phyloP scores from a whole-genome alignment of 2,888 invertebrate genomes.

The Apotomis turbidana region DNA sequence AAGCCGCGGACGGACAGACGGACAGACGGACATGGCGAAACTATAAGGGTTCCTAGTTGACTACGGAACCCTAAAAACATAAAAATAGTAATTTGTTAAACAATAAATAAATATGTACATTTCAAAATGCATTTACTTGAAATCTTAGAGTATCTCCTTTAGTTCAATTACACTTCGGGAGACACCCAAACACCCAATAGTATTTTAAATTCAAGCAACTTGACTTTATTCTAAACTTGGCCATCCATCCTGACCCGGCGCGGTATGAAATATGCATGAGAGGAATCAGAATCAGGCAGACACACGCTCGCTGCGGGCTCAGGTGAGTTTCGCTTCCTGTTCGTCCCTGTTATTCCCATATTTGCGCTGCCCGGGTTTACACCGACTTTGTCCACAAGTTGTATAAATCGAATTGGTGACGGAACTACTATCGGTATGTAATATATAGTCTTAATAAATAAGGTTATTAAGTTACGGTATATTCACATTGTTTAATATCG shows the following conservation, averaged over 20 bases:
- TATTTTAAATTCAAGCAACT: neutral
- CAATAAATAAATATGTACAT: no score
- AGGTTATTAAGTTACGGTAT: no score
- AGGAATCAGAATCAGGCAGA: constrained; percentile 51
- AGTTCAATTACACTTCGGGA: no score
- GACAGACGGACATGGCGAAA: no score
- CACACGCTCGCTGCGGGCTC: constrained; percentile 42
- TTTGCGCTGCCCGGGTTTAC: constrained; percentile 14
- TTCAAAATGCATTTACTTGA: no score
- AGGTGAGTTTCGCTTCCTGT: constrained; percentile 41
- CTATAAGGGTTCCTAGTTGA: no score
- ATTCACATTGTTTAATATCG: no score
- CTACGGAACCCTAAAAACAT: no score
- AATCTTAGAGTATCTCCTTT: no score
- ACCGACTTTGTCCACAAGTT: constrained; percentile 17
- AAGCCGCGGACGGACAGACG: no score
- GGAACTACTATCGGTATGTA: constrained; percentile 5
- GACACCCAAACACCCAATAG: neutral
- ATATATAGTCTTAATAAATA: no score
- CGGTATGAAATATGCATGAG: constrained; percentile 62
- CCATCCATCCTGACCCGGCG: constrained; percentile 36
- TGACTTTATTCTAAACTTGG: constrained; percentile 31
- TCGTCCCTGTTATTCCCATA: constrained; percentile 31
- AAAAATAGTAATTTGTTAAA: no score
- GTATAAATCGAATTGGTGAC: constrained; percentile 22